A percentile compares a stretch with the other conserved stretches of the same genome.
Conservation (phyloP, 2,113 vertebrate genomes). For the Coryphaenoides rupestris region DNA sequence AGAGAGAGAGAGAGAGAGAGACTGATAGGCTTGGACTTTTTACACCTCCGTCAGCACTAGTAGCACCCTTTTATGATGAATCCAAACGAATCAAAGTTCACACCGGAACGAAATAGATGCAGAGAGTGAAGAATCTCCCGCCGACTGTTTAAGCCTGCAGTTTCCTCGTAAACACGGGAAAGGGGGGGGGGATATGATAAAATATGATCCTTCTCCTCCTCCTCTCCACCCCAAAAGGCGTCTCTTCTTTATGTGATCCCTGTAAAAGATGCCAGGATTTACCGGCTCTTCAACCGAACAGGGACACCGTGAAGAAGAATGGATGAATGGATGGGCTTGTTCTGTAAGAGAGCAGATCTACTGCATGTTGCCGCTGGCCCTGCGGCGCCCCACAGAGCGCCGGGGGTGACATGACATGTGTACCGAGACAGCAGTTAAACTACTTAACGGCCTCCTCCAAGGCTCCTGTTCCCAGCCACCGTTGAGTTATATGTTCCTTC, state of each 20-base stretch:
- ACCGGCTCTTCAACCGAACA: conserved; percentile 19
- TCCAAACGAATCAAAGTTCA: conserved; percentile 43
- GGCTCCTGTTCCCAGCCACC: no score
- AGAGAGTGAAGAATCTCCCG: conserved; percentile 21
- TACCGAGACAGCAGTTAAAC: no score
- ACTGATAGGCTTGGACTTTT: conserved; percentile 29
- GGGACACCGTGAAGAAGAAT: not conserved
- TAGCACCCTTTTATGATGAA: conserved; percentile 36
- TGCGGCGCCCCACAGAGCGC: no score
- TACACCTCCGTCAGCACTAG: conserved; percentile 56
- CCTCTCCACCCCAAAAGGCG: conserved; percentile 11
- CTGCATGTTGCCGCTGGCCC: no score
- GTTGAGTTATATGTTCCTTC: no score
- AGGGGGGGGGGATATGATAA: no score
- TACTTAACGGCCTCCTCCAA: no score
- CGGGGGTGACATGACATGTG: no score
- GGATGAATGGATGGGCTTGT: conserved; percentile 8
- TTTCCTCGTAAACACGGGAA: conserved; percentile 28
- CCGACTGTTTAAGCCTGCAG: conserved; percentile 8
- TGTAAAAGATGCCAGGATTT: conserved; percentile 35
- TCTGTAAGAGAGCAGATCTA: conserved; percentile 30
- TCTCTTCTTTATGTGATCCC: conserved; percentile 13
- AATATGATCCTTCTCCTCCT: conserved; percentile 25
- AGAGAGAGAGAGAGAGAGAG: not conserved
- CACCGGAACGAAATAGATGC: conserved; percentile 25